These are phyloP conservation scores for Smutsia temminckii DNA, from an alignment of 2,797 vertebrate species.

Conservation along the genomic window DNA sequence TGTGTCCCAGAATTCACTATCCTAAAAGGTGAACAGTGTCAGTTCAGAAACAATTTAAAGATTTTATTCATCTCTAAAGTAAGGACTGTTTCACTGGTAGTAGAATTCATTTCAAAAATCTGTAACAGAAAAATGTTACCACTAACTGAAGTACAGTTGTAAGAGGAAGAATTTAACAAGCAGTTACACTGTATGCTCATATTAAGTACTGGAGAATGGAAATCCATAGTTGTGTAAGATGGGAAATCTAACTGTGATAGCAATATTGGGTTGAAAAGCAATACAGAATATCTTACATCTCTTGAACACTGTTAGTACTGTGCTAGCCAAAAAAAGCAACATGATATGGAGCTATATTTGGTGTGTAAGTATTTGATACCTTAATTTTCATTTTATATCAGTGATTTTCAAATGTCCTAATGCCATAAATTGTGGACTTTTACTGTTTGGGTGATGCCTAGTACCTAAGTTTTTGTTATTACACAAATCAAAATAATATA, in stretches of 20 bases:
- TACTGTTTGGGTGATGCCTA: background rate
- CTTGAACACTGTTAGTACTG: background rate
- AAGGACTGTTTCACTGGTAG: conserved; percentile 37
- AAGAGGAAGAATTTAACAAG: conserved; percentile 55
- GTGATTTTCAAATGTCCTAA: background rate
- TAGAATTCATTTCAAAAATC: conserved; percentile 45
- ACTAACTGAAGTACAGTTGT: conserved; percentile 62
- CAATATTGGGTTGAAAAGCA: conserved; percentile 6
- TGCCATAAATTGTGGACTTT: background rate
- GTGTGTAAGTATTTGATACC: background rate
- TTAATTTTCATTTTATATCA: conserved; percentile 15
- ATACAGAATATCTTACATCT: background rate
- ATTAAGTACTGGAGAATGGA: conserved; percentile 21
- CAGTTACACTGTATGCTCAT: background rate
- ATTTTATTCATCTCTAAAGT: conserved; percentile 20
- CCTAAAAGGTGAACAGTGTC: background rate
- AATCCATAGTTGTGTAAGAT: conserved; percentile 14
- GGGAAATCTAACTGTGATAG: conserved; percentile 3
- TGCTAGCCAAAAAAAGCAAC: background rate
- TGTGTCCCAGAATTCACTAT: background rate
- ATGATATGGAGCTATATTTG: background rate
- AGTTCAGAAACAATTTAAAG: conserved; percentile 42
- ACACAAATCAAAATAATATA: conserved; percentile 38
- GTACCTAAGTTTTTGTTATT: background rate
- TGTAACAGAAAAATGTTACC: conserved; percentile 40